A percentile compares a stretch with the other conserved stretches of the same genome.
phyloP scores from a whole-genome alignment of 2,113 vertebrate genomes.

The Hippocampus guttulatus region DNA sequence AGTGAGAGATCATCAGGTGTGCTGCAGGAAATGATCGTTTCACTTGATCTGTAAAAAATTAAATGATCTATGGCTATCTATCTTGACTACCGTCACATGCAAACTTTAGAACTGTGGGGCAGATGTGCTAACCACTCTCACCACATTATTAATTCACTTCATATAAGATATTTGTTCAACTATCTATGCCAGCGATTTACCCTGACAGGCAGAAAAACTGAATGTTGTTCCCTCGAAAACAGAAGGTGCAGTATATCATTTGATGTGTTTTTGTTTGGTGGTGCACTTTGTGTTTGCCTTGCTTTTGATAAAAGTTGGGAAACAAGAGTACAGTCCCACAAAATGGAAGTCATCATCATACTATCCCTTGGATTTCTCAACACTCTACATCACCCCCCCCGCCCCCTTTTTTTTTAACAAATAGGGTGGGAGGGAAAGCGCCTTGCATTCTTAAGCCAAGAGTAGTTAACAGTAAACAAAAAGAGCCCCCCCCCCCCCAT shows the following conservation, averaged over 20 bases:
- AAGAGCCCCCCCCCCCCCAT: not conserved
- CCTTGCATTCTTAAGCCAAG: slow-evolving; percentile 14
- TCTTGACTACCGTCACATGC: not conserved
- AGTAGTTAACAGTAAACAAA: slow-evolving; percentile 43
- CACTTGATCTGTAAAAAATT: not conserved
- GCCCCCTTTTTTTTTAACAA: not conserved
- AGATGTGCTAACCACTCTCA: not conserved
- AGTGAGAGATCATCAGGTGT: not conserved
- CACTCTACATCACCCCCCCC: not conserved
- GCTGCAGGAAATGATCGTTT: not conserved
- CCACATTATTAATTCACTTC: not conserved
- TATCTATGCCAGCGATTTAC: not conserved
- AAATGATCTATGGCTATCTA: not conserved
- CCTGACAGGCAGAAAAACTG: not conserved
- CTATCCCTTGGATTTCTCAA: not conserved
- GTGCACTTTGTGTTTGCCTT: not conserved
- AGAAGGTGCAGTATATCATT: not conserved
- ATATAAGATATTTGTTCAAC: not conserved
- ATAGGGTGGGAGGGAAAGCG: slow-evolving; percentile 21
- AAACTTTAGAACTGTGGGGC: not conserved
- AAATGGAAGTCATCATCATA: not conserved
- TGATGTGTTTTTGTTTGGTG: not conserved
- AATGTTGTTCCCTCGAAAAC: not conserved
- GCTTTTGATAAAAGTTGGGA: not conserved
- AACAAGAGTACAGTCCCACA: not conserved